Evolutionary conservation across 2,797 vertebrate species (phyloP), one percentile per base, ranked within the genome.

Genomic region (Anniella stebbinsi): DNA sequence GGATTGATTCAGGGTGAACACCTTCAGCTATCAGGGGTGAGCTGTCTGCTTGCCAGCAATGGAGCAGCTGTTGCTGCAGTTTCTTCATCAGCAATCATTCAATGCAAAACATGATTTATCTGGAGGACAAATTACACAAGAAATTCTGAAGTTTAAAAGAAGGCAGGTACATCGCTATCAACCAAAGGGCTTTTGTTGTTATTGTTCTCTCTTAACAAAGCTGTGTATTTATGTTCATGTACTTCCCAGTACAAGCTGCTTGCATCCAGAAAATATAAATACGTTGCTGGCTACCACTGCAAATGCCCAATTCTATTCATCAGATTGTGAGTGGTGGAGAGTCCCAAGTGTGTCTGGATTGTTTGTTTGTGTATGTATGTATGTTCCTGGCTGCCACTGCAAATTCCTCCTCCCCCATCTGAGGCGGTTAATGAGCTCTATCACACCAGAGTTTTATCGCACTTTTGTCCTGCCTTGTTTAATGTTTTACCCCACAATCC

Each of bases 31-130:
- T 88, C 83, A 86, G 41, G 86, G 1, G 66, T 84, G 41, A 85
- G 93, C 89, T n/a, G 89, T 89, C 93, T 93, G 92, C 93, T 66
- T 21, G 91, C 92, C 80, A 94, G 92, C 89, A 0, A 77, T 75
- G 7, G 54, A 30, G 86, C 75, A 48, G 41, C 84, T 0, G 15
- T 72, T 0, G 38, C 92, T 86, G 90, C 84, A 90, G 21, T 92
- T 95, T 93, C 90, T 91, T 92, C 33, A 0, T 0, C 45, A 75
- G 15, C 41, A n/a, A 57, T 25, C 63, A 78, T 45, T 87, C 86
- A 70, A 15, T 54, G 82, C 80, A 78, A 63, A 86, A 80, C 11
- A 57, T 80, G 66, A 67, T 45, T 57, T 17, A 51, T 63, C 12
- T 15, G 28, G 11, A 69, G 66, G 51, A 57, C 8, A 75, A 12